Conservation (phyloP, 35 echinoderm and acorn worm species). For the Holothuria glaberrima region DNA sequence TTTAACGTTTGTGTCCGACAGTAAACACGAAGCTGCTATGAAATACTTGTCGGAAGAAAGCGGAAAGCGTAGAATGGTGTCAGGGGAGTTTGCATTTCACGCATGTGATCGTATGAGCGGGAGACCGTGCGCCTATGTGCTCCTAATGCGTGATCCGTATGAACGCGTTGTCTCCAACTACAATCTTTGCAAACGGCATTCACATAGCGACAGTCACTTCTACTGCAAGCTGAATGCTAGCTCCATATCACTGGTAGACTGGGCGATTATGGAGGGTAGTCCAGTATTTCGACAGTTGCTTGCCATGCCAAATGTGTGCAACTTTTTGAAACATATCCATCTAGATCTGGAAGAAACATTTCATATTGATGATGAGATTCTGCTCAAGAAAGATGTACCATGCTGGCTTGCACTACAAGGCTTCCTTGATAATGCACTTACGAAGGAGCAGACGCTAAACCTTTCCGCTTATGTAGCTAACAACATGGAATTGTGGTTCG, state of each 20-base stretch:
- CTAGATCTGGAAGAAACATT: slow-evolving; percentile 52
- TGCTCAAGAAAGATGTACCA: slow-evolving; percentile 41
- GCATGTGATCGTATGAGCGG: slow-evolving; percentile 67
- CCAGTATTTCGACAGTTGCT: slow-evolving; percentile 88
- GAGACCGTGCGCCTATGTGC: slow-evolving; percentile 83
- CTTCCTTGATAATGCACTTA: slow-evolving; percentile 61
- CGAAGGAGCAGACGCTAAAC: slow-evolving; percentile 11
- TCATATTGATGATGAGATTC: slow-evolving; percentile 7
- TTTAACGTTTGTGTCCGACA: neutral
- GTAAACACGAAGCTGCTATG: neutral
- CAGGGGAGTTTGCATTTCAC: slow-evolving; percentile 88
- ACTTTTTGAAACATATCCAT: slow-evolving; percentile 5
- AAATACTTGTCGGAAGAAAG: neutral
- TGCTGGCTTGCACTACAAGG: slow-evolving; percentile 90
- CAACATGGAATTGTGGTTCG: slow-evolving; percentile 89
- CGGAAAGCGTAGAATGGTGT: neutral
- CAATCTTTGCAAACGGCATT: slow-evolving; percentile 73
- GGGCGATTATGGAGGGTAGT: slow-evolving; percentile 88
- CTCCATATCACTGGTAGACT: slow-evolving; percentile 77
- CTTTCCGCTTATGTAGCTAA: slow-evolving; percentile 62
- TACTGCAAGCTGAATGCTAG: slow-evolving; percentile 58
- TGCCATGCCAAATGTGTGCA: slow-evolving; percentile 72
- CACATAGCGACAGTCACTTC: slow-evolving; percentile 60
- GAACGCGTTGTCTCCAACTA: slow-evolving; percentile 84
- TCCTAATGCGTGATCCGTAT: slow-evolving; percentile 87